Percentiles rank a stretch among this genome's conserved stretches.
Conservation (phyloP, 2,888 invertebrate species). For the Diarsia dahlii region DNA sequence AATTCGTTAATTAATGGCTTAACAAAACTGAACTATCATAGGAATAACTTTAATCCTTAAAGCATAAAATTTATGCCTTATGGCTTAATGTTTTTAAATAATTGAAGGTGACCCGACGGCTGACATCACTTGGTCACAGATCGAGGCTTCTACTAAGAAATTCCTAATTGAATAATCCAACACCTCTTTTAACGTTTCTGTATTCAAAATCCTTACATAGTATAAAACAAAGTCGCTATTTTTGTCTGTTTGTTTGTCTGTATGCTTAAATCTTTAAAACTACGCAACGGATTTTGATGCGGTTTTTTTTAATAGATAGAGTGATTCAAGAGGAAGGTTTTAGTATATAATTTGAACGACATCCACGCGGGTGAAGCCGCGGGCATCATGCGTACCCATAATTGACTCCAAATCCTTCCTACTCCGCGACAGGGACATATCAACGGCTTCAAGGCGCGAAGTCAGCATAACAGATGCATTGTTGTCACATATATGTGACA, state of each 20-base stretch:
- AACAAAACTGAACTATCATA: neutral
- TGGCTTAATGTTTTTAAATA: too few species aligned
- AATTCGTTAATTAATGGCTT: neutral
- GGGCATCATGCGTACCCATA: neutral
- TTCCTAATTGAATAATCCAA: neutral
- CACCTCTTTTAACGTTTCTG: neutral
- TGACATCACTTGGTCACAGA: neutral
- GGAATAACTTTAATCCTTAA: too few species aligned
- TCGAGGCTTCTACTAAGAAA: neutral
- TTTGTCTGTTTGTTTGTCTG: too few species aligned
- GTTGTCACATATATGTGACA: constrained; percentile 79
- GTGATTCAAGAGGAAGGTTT: too few species aligned
- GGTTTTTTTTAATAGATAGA: too few species aligned
- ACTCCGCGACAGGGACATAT: constrained; percentile 43
- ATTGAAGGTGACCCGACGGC: too few species aligned
- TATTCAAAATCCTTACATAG: neutral
- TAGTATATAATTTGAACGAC: too few species aligned
- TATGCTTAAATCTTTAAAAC: too few species aligned
- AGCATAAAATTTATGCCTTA: too few species aligned
- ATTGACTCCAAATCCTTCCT: constrained; percentile 28
- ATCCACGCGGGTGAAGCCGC: too few species aligned
- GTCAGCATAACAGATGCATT: constrained; percentile 75
- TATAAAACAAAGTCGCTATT: too few species aligned
- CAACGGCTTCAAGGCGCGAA: constrained; percentile 53
- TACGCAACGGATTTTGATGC: too few species aligned